Percentiles rank a stretch among this genome's conserved stretches.
These are phyloP conservation scores for Syngnathus acus DNA, from an alignment of 2,797 vertebrate species.

Conservation along the genomic window DNA sequence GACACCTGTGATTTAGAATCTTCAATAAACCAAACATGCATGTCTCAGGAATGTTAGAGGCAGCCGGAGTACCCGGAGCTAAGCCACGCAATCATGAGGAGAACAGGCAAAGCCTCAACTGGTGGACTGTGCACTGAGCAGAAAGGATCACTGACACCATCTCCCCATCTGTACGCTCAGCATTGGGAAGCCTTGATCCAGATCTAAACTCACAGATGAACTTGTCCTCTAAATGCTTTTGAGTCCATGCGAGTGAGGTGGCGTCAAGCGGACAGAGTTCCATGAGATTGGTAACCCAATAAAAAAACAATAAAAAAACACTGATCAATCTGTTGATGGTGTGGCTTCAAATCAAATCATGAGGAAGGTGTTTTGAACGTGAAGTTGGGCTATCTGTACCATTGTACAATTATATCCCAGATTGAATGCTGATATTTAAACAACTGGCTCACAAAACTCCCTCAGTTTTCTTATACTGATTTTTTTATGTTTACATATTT, in stretches of 20 bases:
- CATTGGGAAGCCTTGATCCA: conserved; percentile 12
- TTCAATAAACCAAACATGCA: not conserved
- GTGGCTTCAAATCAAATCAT: not conserved
- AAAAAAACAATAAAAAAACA: not conserved
- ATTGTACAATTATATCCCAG: not conserved
- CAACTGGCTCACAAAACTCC: not conserved
- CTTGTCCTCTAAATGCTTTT: conserved; percentile 41
- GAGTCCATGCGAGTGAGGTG: conserved; percentile 1
- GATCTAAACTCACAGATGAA: conserved; percentile 59
- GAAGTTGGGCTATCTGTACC: not conserved
- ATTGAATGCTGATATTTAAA: not conserved
- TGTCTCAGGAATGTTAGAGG: not conserved
- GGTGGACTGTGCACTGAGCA: conserved; percentile 63
- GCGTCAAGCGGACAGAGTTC: not conserved
- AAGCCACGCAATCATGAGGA: not conserved
- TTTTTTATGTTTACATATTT: no score
- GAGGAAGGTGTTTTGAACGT: not conserved
- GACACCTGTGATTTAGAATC: not conserved
- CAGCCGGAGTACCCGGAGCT: not conserved
- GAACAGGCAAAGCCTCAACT: conserved; percentile 45
- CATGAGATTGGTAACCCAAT: not conserved
- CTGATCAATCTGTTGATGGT: not conserved
- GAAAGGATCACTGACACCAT: conserved; percentile 57
- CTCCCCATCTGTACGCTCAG: conserved; percentile 13
- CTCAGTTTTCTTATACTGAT: not conserved